Evolutionary conservation across 1,140 invertebrate genomes (phyloP).

Genomic region (Drosophila bifasciata): DNA sequence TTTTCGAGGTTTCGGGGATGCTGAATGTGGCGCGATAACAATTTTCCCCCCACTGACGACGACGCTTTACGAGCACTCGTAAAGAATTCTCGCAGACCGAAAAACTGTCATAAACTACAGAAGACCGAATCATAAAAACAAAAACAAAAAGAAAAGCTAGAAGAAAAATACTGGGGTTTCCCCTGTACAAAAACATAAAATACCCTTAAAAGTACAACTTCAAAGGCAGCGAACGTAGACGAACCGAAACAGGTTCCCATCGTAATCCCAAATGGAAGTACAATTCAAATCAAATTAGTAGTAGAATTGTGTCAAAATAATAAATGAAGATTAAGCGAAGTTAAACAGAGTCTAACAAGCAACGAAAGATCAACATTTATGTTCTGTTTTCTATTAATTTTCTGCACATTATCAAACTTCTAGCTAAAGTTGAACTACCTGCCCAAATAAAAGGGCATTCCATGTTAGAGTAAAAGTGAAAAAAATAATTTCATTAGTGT

Average conservation of each 20-base stretch:
- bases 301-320: too few relatives aligned
- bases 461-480: neutral
- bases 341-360: neutral
- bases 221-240: neutral
- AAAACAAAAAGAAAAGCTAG: constrained; percentile 2
- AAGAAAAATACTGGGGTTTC: too few relatives aligned
- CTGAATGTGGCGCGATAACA: constrained; percentile 31
- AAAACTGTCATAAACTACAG: constrained; percentile 43
- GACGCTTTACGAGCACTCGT: constrained; percentile 44
- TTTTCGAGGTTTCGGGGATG: constrained; percentile 2
- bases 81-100: constrained; percentile 37
- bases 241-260: too few relatives aligned
- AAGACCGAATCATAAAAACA: constrained; percentile 19
- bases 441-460: too few relatives aligned
- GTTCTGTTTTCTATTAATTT: neutral
- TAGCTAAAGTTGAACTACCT: neutral
- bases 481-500: constrained; percentile 20
- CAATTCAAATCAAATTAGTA: too few relatives aligned
- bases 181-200: too few relatives aligned
- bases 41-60: constrained; percentile 27
- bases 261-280: too few relatives aligned
- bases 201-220: neutral
- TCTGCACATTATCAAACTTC: neutral
- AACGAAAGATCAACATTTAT: neutral
- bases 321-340: neutral